Conservation (phyloP, 2,797 vertebrate genomes). For the Anisognathus igniventris region DNA sequence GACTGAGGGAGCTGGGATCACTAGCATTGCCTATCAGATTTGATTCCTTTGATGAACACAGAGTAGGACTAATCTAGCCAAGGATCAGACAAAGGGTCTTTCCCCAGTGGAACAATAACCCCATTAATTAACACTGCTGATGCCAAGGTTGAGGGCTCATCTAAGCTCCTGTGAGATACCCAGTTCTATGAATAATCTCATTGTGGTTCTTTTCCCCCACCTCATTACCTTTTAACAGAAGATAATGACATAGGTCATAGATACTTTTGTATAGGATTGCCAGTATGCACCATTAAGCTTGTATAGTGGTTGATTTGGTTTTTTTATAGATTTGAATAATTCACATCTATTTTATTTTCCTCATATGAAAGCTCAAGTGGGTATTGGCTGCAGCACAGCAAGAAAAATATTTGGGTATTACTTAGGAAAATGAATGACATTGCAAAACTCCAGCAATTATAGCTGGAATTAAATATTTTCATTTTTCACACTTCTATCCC, state of each 20-base stretch:
- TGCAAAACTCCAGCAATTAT: conserved; percentile 43
- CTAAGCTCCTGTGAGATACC: neutral
- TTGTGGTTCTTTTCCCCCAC: neutral
- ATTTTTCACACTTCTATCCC: neutral
- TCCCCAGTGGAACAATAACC: neutral
- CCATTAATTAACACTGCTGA: neutral
- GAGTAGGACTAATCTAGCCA: neutral
- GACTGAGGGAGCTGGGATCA: neutral
- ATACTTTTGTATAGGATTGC: neutral
- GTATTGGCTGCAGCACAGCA: neutral
- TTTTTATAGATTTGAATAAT: neutral
- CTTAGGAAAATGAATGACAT: conserved; percentile 1
- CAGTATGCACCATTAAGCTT: neutral
- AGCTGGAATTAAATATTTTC: conserved; percentile 20
- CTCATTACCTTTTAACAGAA: neutral
- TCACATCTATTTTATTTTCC: neutral
- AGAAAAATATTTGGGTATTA: neutral
- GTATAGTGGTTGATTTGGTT: neutral
- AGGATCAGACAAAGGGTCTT: neutral
- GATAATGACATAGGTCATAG: neutral
- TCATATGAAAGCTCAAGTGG: neutral
- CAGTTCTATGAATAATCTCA: neutral
- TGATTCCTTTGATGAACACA: neutral
- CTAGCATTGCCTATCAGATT: neutral
- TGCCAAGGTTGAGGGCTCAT: neutral